Evolutionary conservation across 2,113 vertebrate species (phyloP), one percentile per base, ranked within the genome.

Genomic region (Anseranas semipalmata): DNA sequence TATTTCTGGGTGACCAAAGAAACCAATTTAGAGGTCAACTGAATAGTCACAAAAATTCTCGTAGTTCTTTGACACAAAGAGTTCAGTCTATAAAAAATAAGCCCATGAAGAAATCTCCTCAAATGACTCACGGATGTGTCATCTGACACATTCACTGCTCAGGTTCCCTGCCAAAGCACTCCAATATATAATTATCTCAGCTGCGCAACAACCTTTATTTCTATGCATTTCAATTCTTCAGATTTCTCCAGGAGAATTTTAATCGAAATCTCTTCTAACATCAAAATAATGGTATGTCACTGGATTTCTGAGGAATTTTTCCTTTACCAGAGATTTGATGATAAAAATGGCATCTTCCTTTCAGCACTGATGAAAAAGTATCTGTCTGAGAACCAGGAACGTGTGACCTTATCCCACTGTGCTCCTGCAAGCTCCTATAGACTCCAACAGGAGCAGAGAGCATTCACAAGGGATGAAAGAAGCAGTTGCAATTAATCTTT

Each of bases 61-160:
- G 72, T 8, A 50, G 58, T 9, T 82, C 56, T 68, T 65, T 78
- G 52, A 80, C 43, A 83, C 52, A 52, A 46, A 70, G 33, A 25
- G 37, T 45, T 94, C 35, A 72, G 48, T 63, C 56, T 58, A 66
- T 71, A 24, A 62, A 75, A 50, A 94, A 59, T 13, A 53, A 88
- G 14, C 33, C 71, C 33, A 48, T 73, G 71, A 85, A 83, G 56
- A 87, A 87, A 72, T 74, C 55, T 66, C 81, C 87, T 74, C 55
- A 67, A 37, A 90, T 85, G 71, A 93, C 85, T 79, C 35, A 15
- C 0, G 80, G 58, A 66, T 76, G 71, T 90, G 94, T 95, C 86
- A 96, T 87, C 88, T 87, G 59, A 95, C 87, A 85, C 35, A 66
- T 95, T 93, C 93, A 92, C 63, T 95, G 85, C 90, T 91, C 46